A percentile compares a stretch with the other conserved stretches of the same genome.
Conservation (phyloP, 2,888 invertebrate species). For the Drosophila histrio region DNA sequence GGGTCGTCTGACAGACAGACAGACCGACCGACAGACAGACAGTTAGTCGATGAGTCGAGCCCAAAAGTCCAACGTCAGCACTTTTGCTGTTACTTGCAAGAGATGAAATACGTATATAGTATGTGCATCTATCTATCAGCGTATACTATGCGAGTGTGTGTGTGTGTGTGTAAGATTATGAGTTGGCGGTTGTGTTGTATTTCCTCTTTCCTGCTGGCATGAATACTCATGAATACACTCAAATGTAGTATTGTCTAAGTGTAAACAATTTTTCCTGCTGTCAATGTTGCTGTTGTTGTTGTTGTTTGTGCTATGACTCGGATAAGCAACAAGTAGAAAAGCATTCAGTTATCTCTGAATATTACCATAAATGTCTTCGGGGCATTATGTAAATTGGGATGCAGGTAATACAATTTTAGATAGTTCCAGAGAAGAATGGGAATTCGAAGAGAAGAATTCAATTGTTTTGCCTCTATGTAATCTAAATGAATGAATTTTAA, state of each 20-base stretch:
- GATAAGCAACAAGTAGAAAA: conserved; percentile 34
- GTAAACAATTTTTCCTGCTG: conserved; percentile 23
- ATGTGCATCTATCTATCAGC: background rate
- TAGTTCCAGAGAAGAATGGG: background rate
- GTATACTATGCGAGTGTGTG: background rate
- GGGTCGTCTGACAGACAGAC: conserved; percentile 14
- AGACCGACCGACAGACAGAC: background rate
- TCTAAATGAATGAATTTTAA: background rate
- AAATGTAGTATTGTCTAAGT: conserved; percentile 11
- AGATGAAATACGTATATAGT: background rate
- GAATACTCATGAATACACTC: conserved; percentile 24
- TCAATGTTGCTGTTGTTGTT: conserved; percentile 15
- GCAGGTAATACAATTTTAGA: conserved; percentile 12
- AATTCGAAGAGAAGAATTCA: background rate
- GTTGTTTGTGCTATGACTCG: conserved; percentile 45
- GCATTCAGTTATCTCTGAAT: conserved; percentile 47
- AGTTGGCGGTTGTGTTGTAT: conserved; percentile 17
- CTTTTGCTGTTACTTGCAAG: conserved; percentile 24
- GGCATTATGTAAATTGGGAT: conserved; percentile 32
- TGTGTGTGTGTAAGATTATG: conserved; percentile 4
- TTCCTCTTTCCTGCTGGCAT: conserved; percentile 32
- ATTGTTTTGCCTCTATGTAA: background rate
- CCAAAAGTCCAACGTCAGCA: conserved; percentile 5
- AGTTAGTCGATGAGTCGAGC: background rate
- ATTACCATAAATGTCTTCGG: conserved; percentile 43